phyloP scores from a whole-genome alignment of 1,140 invertebrate genomes.

The Plectrocnemia conspersa region DNA sequence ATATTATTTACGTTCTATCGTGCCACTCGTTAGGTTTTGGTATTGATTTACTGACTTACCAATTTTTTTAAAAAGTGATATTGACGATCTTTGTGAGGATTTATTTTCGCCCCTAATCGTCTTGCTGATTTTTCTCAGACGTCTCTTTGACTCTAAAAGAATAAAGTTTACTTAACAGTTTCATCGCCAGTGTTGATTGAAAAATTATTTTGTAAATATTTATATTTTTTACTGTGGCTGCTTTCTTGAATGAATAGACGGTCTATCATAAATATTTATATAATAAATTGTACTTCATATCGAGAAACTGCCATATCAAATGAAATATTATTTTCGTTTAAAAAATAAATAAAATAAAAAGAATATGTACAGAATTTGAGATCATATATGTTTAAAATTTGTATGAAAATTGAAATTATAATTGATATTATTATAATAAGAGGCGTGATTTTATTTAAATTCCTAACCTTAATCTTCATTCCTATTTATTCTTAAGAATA shows the following conservation, averaged over 20 bases:
- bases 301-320: slow-evolving; percentile 60
- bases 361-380: slow-evolving; percentile 65
- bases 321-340: slow-evolving; percentile 49
- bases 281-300: too few species aligned
- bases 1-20: too few species aligned
- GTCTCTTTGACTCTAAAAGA: too few species aligned
- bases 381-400: slow-evolving; percentile 61
- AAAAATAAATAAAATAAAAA: too few species aligned
- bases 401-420: slow-evolving; percentile 59
- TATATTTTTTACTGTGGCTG: slow-evolving; percentile 33
- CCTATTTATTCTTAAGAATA: slow-evolving; percentile 8
- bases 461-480: not conserved
- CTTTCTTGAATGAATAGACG: slow-evolving; percentile 36
- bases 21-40: too few species aligned
- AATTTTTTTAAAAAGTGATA: too few species aligned
- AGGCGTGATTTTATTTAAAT: not conserved
- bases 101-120: too few species aligned
- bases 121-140: too few species aligned
- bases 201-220: slow-evolving; percentile 37
- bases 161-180: slow-evolving; percentile 28
- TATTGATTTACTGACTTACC: too few species aligned
- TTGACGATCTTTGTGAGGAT: too few species aligned
- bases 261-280: slow-evolving; percentile 38
- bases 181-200: slow-evolving; percentile 36
- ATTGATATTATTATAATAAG: slow-evolving; percentile 47